These are phyloP conservation scores for Clamator glandarius DNA, from an alignment of 2,797 vertebrate species.

Conservation along the genomic window DNA sequence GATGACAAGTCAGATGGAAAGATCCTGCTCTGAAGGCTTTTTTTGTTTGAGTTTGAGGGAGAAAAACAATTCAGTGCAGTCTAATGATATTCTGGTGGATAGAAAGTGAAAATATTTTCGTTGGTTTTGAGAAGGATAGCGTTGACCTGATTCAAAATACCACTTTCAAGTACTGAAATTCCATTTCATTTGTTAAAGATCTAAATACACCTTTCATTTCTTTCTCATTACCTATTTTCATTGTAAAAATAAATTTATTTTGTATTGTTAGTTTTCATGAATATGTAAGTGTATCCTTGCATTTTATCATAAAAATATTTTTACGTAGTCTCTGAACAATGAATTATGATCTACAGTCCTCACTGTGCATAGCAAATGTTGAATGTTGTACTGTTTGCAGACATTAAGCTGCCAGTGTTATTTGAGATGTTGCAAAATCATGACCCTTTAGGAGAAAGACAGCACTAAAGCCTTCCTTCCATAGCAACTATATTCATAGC, in stretches of 20 bases:
- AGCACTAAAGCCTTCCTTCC: slow-evolving; percentile 69
- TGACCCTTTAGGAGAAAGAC: slow-evolving; percentile 77
- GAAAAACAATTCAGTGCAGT: slow-evolving; percentile 20
- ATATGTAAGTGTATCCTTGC: slow-evolving; percentile 57
- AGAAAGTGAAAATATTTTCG: slow-evolving; percentile 44
- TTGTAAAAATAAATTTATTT: no score
- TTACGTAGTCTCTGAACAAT: slow-evolving; percentile 71
- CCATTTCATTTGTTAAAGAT: slow-evolving; percentile 43
- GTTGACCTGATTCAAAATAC: slow-evolving; percentile 1
- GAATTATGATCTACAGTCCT: slow-evolving; percentile 57
- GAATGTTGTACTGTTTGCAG: slow-evolving; percentile 72
- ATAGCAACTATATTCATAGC: slow-evolving; percentile 78
- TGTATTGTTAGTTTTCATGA: slow-evolving; percentile 67
- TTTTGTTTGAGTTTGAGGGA: slow-evolving; percentile 23
- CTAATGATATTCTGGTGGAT: not conserved
- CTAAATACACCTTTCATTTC: slow-evolving; percentile 57
- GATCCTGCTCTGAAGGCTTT: slow-evolving; percentile 5
- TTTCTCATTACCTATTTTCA: slow-evolving; percentile 57
- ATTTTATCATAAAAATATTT: slow-evolving; percentile 69
- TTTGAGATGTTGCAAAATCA: slow-evolving; percentile 75
- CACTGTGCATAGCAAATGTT: slow-evolving; percentile 66
- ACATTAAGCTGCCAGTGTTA: slow-evolving; percentile 71
- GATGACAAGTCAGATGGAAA: slow-evolving; percentile 42
- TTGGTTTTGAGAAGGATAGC: slow-evolving; percentile 4
- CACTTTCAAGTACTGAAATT: slow-evolving; percentile 62